Evolutionary conservation across 2,888 invertebrate genomes (phyloP).

Genomic region (Bhutanitis thaidina): DNA sequence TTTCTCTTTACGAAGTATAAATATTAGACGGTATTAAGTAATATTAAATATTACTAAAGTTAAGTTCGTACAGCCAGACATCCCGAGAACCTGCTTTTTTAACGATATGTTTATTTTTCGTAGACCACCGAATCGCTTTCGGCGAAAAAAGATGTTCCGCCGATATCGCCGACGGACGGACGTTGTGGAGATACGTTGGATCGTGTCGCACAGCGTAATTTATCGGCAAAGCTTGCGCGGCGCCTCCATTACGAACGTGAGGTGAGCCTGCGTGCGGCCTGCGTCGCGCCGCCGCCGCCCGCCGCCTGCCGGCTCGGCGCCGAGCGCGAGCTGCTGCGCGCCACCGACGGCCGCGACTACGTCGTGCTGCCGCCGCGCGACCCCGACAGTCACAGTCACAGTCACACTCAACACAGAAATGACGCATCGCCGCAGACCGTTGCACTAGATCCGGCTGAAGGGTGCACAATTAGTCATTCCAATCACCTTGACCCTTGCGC

Average conservation of each 20-base stretch:
- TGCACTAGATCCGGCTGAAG: slow-evolving; percentile 32
- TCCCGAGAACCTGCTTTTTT: too few species aligned
- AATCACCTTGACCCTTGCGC: slow-evolving; percentile 41
- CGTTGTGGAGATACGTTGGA: slow-evolving; percentile 18
- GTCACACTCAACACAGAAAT: slow-evolving; percentile 25
- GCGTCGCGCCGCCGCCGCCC: slow-evolving; percentile 30
- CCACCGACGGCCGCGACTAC: slow-evolving; percentile 39
- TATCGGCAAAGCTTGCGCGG: slow-evolving; percentile 13
- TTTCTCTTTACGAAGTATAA: too few species aligned
- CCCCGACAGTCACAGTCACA: slow-evolving; percentile 14
- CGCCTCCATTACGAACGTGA: slow-evolving; percentile 20
- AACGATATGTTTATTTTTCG: background rate
- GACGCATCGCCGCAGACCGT: slow-evolving; percentile 31
- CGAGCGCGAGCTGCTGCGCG: slow-evolving; percentile 36
- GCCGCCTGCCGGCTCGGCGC: slow-evolving; percentile 22
- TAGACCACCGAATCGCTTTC: background rate
- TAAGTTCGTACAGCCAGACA: too few species aligned
- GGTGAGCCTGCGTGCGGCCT: background rate
- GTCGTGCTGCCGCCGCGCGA: slow-evolving; percentile 18
- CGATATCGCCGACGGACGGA: background rate
- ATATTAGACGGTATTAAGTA: too few species aligned
- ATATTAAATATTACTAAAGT: too few species aligned
- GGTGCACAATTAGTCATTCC: slow-evolving; percentile 31
- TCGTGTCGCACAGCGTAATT: slow-evolving; percentile 18
- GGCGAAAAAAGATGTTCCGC: background rate